Evolutionary conservation across 2,797 vertebrate genomes (phyloP).

Genomic region (Podarcis siculus): DNA sequence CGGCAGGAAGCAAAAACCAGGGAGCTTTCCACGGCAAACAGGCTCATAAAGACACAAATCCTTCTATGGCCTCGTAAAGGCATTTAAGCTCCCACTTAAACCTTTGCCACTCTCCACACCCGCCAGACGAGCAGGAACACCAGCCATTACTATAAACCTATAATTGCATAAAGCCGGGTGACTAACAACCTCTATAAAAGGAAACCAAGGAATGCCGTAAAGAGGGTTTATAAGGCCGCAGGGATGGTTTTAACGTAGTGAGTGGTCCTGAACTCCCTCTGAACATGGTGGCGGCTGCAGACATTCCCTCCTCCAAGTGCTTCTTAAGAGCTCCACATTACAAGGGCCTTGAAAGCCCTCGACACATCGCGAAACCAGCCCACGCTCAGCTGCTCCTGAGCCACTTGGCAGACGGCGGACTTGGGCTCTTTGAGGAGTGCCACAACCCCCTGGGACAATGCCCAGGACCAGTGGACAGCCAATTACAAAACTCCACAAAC

Average conservation of each 20-base stretch:
- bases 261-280: constrained; percentile 27
- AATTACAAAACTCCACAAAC: too few species aligned
- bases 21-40: neutral
- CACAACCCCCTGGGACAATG: neutral
- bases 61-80: neutral
- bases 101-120: constrained; percentile 9
- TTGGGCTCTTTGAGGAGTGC: neutral
- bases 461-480: neutral
- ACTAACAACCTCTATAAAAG: constrained; percentile 64
- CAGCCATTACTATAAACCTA: constrained; percentile 64
- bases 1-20: neutral
- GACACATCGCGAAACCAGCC: neutral
- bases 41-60: neutral
- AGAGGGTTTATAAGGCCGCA: constrained; percentile 68
- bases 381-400: neutral
- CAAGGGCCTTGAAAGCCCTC: too few species aligned
- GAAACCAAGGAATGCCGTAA: constrained; percentile 70
- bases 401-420: rapidly evolving
- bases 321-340: neutral
- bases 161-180: constrained; percentile 71
- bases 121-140: neutral
- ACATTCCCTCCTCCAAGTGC: too few species aligned
- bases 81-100: neutral
- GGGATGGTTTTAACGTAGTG: constrained; percentile 68
- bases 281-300: neutral